phyloP scores from a whole-genome alignment of 2,113 vertebrate genomes.

The Pteruthius melanotis region DNA sequence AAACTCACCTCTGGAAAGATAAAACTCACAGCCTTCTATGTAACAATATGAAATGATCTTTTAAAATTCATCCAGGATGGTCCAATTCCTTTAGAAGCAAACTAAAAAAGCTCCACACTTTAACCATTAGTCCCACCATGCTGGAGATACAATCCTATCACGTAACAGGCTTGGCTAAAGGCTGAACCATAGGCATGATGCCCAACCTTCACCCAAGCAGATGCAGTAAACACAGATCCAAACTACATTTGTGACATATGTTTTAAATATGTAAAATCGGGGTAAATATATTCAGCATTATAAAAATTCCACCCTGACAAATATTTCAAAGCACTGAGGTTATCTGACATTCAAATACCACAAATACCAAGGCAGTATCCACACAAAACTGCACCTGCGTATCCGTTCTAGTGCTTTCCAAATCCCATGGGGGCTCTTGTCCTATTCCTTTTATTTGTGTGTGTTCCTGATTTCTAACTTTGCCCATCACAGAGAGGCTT shows the following conservation, averaged over 20 bases:
- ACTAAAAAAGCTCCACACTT: neutral
- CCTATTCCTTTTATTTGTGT: neutral
- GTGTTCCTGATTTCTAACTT: neutral
- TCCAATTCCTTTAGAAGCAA: neutral
- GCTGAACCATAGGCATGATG: fast-evolving
- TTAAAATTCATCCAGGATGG: neutral
- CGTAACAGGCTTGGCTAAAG: neutral
- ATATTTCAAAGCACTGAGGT: neutral
- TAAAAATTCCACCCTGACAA: neutral
- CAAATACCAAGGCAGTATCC: neutral
- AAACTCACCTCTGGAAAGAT: neutral
- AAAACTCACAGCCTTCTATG: neutral
- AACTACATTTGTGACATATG: neutral
- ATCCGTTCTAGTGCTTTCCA: neutral
- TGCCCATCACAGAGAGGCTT: neutral
- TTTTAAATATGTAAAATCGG: neutral
- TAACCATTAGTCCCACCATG: too few relatives aligned
- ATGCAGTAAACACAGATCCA: neutral
- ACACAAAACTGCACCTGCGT: neutral
- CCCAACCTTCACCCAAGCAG: neutral
- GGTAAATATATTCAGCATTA: neutral
- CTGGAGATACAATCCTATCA: neutral
- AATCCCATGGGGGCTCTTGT: fast-evolving
- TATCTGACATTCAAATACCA: neutral
- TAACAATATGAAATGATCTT: neutral